These are phyloP conservation scores for Whitmania pigra DNA, from an alignment of 1,140 invertebrate genomes.

Conservation along the genomic window DNA sequence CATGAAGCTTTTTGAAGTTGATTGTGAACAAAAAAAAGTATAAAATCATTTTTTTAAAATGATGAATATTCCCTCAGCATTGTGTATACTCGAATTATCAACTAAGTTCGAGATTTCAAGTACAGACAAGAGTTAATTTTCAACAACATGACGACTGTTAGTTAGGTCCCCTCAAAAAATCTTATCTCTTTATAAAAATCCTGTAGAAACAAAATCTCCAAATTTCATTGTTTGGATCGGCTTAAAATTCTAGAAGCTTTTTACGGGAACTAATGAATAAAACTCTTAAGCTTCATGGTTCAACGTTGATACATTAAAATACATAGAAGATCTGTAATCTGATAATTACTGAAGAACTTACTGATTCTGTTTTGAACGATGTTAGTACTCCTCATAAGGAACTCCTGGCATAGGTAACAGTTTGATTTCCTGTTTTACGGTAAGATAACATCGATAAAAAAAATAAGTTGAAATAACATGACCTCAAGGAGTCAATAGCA, in stretches of 20 bases:
- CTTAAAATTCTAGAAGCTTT: no score
- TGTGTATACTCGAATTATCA: constrained; percentile 1
- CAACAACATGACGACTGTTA: neutral
- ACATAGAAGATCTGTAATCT: neutral
- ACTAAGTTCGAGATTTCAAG: neutral
- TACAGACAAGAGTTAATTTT: constrained; percentile 2
- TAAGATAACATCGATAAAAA: neutral
- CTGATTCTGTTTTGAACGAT: constrained; percentile 32
- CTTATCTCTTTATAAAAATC: neutral
- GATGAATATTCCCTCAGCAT: no score
- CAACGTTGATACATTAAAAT: no score
- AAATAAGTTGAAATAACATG: no score
- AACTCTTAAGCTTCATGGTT: no score
- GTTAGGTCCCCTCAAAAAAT: constrained; percentile 8
- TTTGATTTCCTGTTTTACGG: neutral
- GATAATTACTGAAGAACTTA: constrained; percentile 26
- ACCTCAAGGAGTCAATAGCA: no score
- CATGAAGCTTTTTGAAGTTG: neutral
- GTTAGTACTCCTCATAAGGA: constrained; percentile 32
- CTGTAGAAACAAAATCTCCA: neutral
- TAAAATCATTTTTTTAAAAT: no score
- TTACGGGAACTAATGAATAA: no score
- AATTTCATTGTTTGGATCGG: neutral
- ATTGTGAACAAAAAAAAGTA: no score
- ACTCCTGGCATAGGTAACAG: constrained; percentile 32